Base-by-base conservation (phyloP, 2,888 invertebrate genomes). In the Pristionchus exspectatus region DNA sequence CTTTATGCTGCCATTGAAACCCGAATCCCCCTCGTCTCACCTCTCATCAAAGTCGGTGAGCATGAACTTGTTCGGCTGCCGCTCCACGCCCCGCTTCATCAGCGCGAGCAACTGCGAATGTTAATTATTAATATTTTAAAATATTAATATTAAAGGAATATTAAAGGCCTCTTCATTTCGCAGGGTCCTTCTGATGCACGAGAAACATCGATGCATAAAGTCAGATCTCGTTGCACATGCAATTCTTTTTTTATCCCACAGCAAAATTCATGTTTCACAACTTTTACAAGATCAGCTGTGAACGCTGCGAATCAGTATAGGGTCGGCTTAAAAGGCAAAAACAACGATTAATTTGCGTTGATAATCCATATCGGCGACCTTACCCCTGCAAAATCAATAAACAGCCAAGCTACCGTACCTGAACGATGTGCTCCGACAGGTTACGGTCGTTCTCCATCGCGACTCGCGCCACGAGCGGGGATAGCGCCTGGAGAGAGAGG, bases 41-140 rank as follows among this genome's bases (percentile, higher is more conserved):
- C 63, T 66, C 69, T 87, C 87, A 66, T 87, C 69, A 30, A 87
- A 87, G 38, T 87, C 69, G 1, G 27, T 18, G 69, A 87, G n/a
- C 69, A 87, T 66, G 69, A 87, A 87, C 87, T 87, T 87, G 69
- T 87, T 87, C 87, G 44, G 87, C 69, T 87, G 87, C 30, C 87
- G 66, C 33, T 87, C 87, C 30, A 87, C 44, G 44, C 50, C 87
- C 3, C 69, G 66, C 50, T 33, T 44, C 87, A 87, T 87, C 87
- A 87, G 66, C n/a, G 12, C 30, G n/a, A 87, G 44, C 27, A 87
- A 33, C 87, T 87, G 66, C 24, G n/a, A 54, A n/a, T 30, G 54
- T 9, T 54, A 54, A 18, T 16, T 7, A 77, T 81, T 81, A n/a
- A 38, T 77, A 4, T 38, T 38, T 38, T 38, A 38, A 38, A 3